Evolutionary conservation across 2,113 vertebrate species (phyloP).

Genomic region (Anseranas semipalmata): DNA sequence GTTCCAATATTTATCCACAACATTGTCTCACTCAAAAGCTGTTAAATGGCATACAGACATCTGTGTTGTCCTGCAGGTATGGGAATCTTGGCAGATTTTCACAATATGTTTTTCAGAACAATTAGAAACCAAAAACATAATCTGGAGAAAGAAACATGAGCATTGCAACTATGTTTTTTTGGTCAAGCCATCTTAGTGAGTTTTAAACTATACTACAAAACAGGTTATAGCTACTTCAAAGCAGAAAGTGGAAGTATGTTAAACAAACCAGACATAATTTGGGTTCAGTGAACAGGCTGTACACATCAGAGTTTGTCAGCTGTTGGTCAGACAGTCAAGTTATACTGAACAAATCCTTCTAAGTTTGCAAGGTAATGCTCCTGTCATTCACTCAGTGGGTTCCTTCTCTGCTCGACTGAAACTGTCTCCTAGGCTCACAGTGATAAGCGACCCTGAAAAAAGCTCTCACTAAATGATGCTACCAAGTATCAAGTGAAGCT

Average conservation of each 20-base stretch:
- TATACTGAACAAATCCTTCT: neutral
- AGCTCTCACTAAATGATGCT: neutral
- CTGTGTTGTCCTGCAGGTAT: neutral
- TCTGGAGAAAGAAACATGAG: neutral
- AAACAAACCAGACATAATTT: neutral
- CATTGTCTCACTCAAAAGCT: conserved; percentile 44
- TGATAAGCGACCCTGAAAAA: conserved; percentile 33
- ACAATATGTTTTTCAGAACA: conserved; percentile 22
- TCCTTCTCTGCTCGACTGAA: conserved; percentile 11
- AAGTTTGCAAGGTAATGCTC: neutral
- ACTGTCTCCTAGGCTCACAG: neutral
- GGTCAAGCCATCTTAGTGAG: neutral
- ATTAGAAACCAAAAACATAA: neutral
- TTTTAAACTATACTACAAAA: neutral
- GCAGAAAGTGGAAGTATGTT: neutral
- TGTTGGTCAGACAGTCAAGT: neutral
- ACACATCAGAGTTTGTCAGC: neutral
- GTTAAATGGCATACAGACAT: conserved; percentile 1
- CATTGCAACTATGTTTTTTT: neutral
- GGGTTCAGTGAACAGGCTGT: neutral
- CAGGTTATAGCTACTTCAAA: neutral
- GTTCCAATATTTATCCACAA: neutral
- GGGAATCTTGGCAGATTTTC: conserved; percentile 32
- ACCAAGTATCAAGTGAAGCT: neutral
- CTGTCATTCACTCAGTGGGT: neutral